Evolutionary conservation across 1,140 invertebrate species (phyloP), one percentile per base, ranked within the genome.

Genomic region (Calosoma granatense): DNA sequence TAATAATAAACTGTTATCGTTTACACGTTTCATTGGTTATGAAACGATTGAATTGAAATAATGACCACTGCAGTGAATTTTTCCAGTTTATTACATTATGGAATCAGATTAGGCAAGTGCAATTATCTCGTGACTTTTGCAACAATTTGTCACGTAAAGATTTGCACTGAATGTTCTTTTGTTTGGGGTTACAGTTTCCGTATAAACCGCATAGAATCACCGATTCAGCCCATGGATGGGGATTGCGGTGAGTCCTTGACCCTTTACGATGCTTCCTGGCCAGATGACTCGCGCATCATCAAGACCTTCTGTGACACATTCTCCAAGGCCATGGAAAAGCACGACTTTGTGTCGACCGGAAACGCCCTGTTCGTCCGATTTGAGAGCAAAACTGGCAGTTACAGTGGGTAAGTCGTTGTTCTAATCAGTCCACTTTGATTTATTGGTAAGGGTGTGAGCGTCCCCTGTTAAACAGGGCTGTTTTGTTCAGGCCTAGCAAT

Each of bases 241-340:
- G 91, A 93, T 61, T 94, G 90, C 63, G 90, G 87, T 0, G 90
- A 94, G 64, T 92, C 89, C 1, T 71, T 94, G 11, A 93, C 90
- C 0, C 78, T 94, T 1, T 93, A 93, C 69, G 90, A 93, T 61
- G 83, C 89, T 0, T 81, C 86, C 15, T 84, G 86, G 76, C 85
- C 90, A 1, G 89, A 93, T 64, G 89, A 92, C 58, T 86, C 90
- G 0, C 79, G 81, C 53, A 92, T 93, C 54, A 91, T 93, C 60
- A 92, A 92, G 69, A 93, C 90, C 2, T 93, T 94, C 70, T 94
- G 91, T 70, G 90, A 94, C 70, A 93, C 90, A 0, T 93, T 93
- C 71, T 92, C 89, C 22, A 84, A 87, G 55, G 86, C 90, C 0
- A 88, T 92, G 85, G 90, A 93, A 70, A 93, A 92, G 67, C 87